Conservation (phyloP, 64 coral and sea anemone species). For the Dendronephthya gigantea region DNA sequence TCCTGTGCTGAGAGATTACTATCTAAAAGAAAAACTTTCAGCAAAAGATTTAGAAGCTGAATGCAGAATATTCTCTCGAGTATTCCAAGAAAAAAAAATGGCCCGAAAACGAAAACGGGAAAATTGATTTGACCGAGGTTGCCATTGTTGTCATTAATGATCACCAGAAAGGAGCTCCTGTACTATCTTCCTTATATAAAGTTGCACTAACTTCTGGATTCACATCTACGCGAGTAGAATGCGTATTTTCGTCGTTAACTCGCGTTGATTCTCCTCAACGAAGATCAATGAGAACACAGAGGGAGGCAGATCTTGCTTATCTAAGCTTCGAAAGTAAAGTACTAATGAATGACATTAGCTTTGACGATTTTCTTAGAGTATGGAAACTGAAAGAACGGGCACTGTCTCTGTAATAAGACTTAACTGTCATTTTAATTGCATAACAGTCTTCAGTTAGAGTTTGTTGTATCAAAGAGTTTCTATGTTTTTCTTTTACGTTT, state of each 20-base stretch:
- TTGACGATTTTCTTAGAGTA: not conserved
- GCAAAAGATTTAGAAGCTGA: constrained; percentile 1
- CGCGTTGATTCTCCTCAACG: constrained; percentile 3
- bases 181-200: constrained; percentile 15
- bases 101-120: not conserved
- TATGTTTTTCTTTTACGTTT: not conserved
- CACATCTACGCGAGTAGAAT: not conserved
- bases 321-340: constrained; percentile 14
- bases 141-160: not conserved
- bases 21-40: constrained; percentile 8
- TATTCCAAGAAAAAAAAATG: not conserved
- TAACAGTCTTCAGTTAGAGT: not conserved
- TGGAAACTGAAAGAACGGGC: not conserved
- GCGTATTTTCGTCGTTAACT: not conserved
- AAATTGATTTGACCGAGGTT: constrained; percentile 14
- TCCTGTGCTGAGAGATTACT: constrained; percentile 19
- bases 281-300: constrained; percentile 18
- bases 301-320: constrained; percentile 7
- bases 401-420: not conserved
- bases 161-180: constrained; percentile 15
- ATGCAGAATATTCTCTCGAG: not conserved
- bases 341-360: constrained; percentile 15
- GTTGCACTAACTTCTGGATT: constrained; percentile 7
- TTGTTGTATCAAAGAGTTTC: not conserved
- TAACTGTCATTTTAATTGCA: not conserved